phyloP scores from a whole-genome alignment of 2,888 invertebrate species.

The Caenorhabditis panamensis region DNA sequence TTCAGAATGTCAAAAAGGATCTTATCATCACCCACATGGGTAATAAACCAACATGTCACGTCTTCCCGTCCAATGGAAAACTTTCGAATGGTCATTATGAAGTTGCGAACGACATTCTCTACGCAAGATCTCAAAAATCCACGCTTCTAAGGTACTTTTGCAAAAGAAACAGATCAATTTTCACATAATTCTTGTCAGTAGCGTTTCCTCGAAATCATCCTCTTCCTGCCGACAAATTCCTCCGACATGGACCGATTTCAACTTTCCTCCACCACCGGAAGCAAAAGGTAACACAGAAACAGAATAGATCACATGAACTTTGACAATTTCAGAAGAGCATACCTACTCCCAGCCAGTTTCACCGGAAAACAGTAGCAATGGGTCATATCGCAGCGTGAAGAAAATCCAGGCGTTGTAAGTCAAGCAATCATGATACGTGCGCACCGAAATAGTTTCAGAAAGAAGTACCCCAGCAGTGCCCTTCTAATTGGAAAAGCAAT shows the following conservation, averaged over 20 bases:
- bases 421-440: not conserved
- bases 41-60: conserved; percentile 64
- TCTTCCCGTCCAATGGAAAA: conserved; percentile 58
- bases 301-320: conserved; percentile 6
- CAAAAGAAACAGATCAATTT: not conserved
- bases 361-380: conserved; percentile 52
- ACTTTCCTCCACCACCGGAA: conserved; percentile 77
- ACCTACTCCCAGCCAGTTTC: conserved; percentile 55
- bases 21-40: conserved; percentile 68
- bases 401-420: conserved; percentile 37
- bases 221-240: conserved; percentile 55
- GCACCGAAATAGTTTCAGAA: conserved; percentile 32
- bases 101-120: conserved; percentile 50
- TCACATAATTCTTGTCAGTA: not conserved
- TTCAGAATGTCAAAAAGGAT: conserved; percentile 61
- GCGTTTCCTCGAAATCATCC: conserved; percentile 66
- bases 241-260: conserved; percentile 73
- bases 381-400: conserved; percentile 41
- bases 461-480: conserved; percentile 53
- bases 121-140: conserved; percentile 59
- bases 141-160: conserved; percentile 36
- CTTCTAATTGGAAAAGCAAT: conserved; percentile 65
- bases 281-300: conserved; percentile 16
- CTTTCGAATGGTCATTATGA: conserved; percentile 47
- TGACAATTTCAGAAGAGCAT: conserved; percentile 42